These are phyloP conservation scores for Lycodopsis pacificus DNA, from an alignment of 2,797 vertebrate species.

Conservation along the genomic window DNA sequence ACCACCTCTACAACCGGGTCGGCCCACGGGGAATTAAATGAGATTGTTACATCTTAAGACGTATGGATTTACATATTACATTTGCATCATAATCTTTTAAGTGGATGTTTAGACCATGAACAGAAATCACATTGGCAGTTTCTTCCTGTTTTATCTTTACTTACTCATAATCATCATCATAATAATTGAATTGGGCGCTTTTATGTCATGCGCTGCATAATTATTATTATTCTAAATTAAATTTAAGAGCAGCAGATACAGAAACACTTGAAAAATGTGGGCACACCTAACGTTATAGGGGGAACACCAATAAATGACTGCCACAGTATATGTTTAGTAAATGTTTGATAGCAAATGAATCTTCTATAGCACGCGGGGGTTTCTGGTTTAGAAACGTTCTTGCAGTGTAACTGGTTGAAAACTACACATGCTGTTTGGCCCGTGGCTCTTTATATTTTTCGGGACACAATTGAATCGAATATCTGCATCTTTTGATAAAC, in stretches of 20 bases:
- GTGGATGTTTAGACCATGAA: neutral
- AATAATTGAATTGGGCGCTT: neutral
- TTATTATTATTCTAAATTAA: neutral
- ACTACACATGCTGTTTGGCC: neutral
- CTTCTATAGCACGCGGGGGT: neutral
- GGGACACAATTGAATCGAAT: neutral
- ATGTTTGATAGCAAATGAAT: neutral
- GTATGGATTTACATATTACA: neutral
- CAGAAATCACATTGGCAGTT: neutral
- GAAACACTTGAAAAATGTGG: too few species aligned
- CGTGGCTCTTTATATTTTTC: neutral
- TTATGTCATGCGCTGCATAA: neutral
- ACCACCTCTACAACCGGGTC: too few species aligned
- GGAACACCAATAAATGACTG: too few species aligned
- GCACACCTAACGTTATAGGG: too few species aligned
- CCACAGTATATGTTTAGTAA: too few species aligned
- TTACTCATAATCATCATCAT: neutral
- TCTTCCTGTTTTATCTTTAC: neutral
- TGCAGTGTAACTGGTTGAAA: neutral
- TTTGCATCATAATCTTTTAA: neutral
- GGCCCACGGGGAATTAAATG: too few species aligned
- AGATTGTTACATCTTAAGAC: neutral
- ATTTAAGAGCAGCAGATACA: neutral
- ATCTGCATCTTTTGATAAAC: neutral
- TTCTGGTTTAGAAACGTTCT: neutral